Base-by-base conservation (phyloP, 2,113 vertebrate genomes). In the Climacteris rufus region DNA sequence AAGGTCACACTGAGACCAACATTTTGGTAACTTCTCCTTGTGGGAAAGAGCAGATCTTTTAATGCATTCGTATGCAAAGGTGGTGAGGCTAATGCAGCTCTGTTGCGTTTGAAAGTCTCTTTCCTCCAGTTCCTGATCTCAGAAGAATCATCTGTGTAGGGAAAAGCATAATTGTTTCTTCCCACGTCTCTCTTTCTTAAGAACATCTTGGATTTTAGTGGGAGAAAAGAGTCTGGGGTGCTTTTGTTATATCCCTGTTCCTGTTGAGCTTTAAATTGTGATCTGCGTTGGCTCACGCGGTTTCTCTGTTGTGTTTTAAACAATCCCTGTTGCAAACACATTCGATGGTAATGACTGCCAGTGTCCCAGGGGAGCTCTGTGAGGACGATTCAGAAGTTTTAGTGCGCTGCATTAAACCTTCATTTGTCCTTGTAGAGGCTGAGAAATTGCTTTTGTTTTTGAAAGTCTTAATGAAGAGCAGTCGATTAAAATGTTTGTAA, bases 221-320 rank as follows among this genome's bases (percentile, higher is more conserved):
- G 5, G 1, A 61, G 21, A 40, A 70, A 47, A 49, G 60, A 78
- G 49, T 57, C 24, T 25, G 42, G 83, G 64, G 53, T 75, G 76
- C 86, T 92, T 94, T 90, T 90, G 71, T 84, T 87, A 52, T 75
- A 56, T 64, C 68, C 44, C n/a, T 90, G 64, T 53, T 95, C 92
- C 65, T 81, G 83, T 56, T 61, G 77, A 79, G 80, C 57, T 76
- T 94, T 87, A 79, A 87, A 84, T 23, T 92, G 80, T 1, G 0
- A 92, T 89, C 69, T 84, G 54, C 92, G 54, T 75, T 79, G 85
- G 72, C 64, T 95, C 80, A 27, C 0, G 0, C 28, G 6, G 69
- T 81, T 90, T 93, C 59, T 94, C 16, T 1, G 61, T 27, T 84
- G 50, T 59, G 39, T 60, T 93, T 95, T 49, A 84, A 96, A 93